Evolutionary conservation across 2,888 invertebrate species (phyloP).

Genomic region (Sclerodermus sp.): DNA sequence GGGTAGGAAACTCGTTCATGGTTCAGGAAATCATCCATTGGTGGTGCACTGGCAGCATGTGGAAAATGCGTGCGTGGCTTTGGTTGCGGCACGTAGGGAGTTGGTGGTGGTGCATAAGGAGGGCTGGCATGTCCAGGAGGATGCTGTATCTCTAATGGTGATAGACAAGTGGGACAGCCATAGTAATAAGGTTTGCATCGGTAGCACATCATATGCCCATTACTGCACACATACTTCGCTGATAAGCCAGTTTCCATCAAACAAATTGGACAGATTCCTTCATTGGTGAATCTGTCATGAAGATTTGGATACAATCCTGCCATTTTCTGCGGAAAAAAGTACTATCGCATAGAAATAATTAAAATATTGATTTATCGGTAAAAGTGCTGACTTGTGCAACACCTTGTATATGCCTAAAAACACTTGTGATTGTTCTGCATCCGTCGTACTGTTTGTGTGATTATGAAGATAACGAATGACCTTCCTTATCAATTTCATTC

Average conservation of each 20-base stretch:
- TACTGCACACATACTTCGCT: slow-evolving; percentile 39
- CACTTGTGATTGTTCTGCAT: no score
- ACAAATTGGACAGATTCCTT: slow-evolving; percentile 46
- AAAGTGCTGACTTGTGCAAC: no score
- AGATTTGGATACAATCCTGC: slow-evolving; percentile 40
- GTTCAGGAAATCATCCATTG: slow-evolving; percentile 27
- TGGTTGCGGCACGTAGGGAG: slow-evolving; percentile 33
- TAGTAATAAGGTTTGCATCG: slow-evolving; percentile 50
- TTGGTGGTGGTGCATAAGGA: slow-evolving; percentile 24
- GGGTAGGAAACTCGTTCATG: slow-evolving; percentile 27
- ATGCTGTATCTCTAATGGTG: slow-evolving; percentile 29
- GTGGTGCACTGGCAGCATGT: slow-evolving; percentile 35
- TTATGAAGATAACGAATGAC: no score
- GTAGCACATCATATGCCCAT: slow-evolving; percentile 42
- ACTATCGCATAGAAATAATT: no score
- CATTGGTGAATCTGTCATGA: slow-evolving; percentile 38
- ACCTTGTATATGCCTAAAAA: no score
- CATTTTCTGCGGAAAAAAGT: no score
- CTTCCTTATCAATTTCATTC: no score
- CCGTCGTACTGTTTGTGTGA: no score
- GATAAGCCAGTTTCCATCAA: slow-evolving; percentile 40
- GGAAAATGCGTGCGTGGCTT: not conserved
- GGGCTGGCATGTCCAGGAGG: slow-evolving; percentile 13
- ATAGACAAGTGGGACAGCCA: slow-evolving; percentile 40
- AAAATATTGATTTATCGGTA: no score